phyloP scores from a whole-genome alignment of 2,888 invertebrate genomes.

The Drosophila melanosoma region DNA sequence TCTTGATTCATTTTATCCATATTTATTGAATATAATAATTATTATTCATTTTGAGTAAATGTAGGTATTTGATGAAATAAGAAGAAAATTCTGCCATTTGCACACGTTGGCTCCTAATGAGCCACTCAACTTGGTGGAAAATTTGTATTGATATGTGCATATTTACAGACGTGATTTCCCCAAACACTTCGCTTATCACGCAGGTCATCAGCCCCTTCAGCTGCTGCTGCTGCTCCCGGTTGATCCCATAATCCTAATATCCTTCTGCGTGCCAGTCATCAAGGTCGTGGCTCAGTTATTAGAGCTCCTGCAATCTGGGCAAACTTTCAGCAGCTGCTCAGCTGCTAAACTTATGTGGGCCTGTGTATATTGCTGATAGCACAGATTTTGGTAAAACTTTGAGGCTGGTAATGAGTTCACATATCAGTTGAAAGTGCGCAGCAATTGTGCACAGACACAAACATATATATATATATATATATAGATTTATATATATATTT shows the following conservation, averaged over 20 bases:
- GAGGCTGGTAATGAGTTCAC: constrained; percentile 54
- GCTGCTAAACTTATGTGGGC: constrained; percentile 20
- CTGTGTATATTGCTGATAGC: neutral
- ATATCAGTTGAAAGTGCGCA: constrained; percentile 35
- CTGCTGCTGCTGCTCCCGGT: neutral
- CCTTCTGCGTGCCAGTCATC: constrained; percentile 3
- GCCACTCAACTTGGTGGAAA: constrained; percentile 11
- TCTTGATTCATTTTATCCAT: neutral
- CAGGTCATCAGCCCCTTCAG: constrained; percentile 10
- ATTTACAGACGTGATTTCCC: neutral
- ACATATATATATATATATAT: rapidly evolving
- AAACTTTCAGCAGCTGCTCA: constrained; percentile 36
- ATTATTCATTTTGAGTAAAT: neutral
- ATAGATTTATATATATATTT: neutral
- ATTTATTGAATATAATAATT: neutral
- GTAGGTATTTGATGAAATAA: neutral
- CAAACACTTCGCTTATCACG: constrained; percentile 6
- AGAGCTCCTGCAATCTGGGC: constrained; percentile 5
- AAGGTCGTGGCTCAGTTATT: constrained; percentile 23
- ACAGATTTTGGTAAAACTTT: constrained; percentile 37
- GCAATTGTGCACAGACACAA: constrained; percentile 16
- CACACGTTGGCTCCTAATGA: constrained; percentile 15
- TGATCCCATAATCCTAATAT: constrained; percentile 22
- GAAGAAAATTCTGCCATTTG: neutral
- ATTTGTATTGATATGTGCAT: constrained; percentile 18